Evolutionary conservation across 2,888 invertebrate genomes (phyloP).

Genomic region (Rhogogaster chlorosoma): DNA sequence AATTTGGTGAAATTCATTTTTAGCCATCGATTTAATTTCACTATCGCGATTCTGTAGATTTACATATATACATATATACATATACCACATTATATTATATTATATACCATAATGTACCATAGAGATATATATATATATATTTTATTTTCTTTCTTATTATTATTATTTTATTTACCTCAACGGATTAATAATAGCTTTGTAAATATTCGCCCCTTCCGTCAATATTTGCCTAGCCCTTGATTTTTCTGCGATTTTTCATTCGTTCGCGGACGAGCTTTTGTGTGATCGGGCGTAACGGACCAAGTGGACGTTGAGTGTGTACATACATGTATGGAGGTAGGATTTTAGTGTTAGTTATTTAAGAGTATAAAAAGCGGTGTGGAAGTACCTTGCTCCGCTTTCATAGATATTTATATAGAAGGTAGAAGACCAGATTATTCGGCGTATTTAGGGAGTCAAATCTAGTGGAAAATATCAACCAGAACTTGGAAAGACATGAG

Average conservation of each 20-base stretch:
- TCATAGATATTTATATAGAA: conserved; percentile 29
- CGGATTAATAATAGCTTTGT: conserved; percentile 68
- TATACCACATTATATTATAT: neutral
- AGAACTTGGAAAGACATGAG: too few species aligned
- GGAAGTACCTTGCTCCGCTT: conserved; percentile 14
- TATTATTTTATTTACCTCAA: conserved; percentile 25
- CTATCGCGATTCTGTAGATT: neutral
- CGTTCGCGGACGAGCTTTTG: conserved; percentile 56
- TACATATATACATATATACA: neutral
- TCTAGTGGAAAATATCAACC: too few species aligned
- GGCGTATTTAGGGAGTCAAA: neutral
- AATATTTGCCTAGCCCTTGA: conserved; percentile 75
- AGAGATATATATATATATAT: too few species aligned
- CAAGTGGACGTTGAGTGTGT: conserved; percentile 70
- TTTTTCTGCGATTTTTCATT: conserved; percentile 68
- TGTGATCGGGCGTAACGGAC: conserved; percentile 63
- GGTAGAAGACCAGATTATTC: neutral
- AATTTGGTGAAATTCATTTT: neutral
- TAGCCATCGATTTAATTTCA: neutral
- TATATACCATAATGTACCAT: conserved; percentile 22
- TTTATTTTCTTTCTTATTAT: too few species aligned
- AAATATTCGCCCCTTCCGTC: conserved; percentile 72
- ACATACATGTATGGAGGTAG: conserved; percentile 52
- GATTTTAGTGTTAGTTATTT: conserved; percentile 38
- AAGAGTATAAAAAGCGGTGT: conserved; percentile 28